Percentiles rank a stretch among this genome's conserved stretches.
Evolutionary conservation across 2,113 vertebrate genomes (phyloP).

Genomic region (Chaetorhynchus papuensis): DNA sequence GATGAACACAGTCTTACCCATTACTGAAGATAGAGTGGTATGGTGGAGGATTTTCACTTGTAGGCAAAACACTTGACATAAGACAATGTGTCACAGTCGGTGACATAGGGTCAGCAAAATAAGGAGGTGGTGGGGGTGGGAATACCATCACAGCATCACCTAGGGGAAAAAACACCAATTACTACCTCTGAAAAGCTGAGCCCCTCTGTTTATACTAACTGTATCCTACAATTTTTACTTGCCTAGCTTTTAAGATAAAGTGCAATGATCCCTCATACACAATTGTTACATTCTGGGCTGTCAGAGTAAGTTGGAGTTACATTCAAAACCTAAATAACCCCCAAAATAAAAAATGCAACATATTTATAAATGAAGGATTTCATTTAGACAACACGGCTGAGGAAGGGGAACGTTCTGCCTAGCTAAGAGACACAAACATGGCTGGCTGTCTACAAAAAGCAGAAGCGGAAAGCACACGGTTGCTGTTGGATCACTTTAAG

Average conservation of each 20-base stretch:
- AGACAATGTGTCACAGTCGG: not conserved
- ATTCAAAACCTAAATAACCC: not conserved
- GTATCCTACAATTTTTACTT: not conserved
- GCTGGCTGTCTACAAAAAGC: not conserved
- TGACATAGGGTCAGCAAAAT: slow-evolving; percentile 68
- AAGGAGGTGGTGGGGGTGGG: slow-evolving; percentile 77
- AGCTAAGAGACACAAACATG: not conserved
- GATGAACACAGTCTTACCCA: slow-evolving; percentile 63
- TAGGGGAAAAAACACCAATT: not conserved
- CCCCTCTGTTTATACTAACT: not conserved
- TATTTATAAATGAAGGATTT: not conserved
- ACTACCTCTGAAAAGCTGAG: not conserved
- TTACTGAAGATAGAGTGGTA: slow-evolving; percentile 70
- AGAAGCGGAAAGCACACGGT: not conserved
- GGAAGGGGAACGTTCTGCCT: not conserved
- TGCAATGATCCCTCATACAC: not conserved
- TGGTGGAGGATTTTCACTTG: slow-evolving; percentile 68
- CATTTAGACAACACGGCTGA: not conserved
- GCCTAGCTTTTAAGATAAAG: not conserved
- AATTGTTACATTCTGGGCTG: not conserved
- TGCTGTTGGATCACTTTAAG: not conserved
- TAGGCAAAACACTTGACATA: not conserved
- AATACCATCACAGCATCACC: slow-evolving; percentile 77
- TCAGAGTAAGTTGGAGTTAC: not conserved
- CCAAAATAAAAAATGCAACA: not conserved